phyloP scores from a whole-genome alignment of 2,113 vertebrate species.

The Seriola aureovittata region DNA sequence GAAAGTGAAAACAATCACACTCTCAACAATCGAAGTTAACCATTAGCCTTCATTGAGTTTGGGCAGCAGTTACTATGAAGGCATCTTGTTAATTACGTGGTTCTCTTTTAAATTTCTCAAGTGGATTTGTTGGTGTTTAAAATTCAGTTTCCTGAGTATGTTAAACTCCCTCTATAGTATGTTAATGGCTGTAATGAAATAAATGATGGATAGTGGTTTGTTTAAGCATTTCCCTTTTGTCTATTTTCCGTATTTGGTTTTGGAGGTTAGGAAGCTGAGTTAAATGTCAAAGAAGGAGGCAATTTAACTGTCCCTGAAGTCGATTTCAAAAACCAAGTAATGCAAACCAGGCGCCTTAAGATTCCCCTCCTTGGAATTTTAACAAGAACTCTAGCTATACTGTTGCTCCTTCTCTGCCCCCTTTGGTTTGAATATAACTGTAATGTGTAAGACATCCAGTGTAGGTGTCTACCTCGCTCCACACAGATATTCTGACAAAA shows the following conservation, averaged over 20 bases:
- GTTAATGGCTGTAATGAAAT: conserved; percentile 72
- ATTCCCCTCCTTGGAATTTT: conserved; percentile 58
- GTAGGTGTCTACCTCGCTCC: conserved; percentile 25
- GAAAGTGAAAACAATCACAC: conserved; percentile 19
- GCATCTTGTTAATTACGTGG: conserved; percentile 27
- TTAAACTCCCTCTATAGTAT: conserved; percentile 50
- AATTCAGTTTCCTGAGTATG: conserved; percentile 43
- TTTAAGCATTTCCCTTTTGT: conserved; percentile 67
- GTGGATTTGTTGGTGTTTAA: conserved; percentile 50
- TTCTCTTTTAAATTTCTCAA: conserved; percentile 14
- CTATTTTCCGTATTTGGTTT: conserved; percentile 71
- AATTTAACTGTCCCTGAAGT: conserved; percentile 69
- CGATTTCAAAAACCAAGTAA: conserved; percentile 65
- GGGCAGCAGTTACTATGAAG: conserved; percentile 3
- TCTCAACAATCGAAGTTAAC: conserved; percentile 6
- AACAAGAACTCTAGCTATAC: conserved; percentile 53
- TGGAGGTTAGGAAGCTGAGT: conserved; percentile 60
- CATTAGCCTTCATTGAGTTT: conserved; percentile 17
- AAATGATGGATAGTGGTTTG: conserved; percentile 68
- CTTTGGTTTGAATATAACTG: conserved; percentile 35
- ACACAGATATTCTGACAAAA: conserved; percentile 32
- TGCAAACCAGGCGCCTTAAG: conserved; percentile 71
- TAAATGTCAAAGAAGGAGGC: conserved; percentile 67
- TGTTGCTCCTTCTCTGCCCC: conserved; percentile 33
- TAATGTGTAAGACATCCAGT: conserved; percentile 28